Evolutionary conservation across 2,797 vertebrate species (phyloP).

Genomic region (Sebastes vulpes): DNA sequence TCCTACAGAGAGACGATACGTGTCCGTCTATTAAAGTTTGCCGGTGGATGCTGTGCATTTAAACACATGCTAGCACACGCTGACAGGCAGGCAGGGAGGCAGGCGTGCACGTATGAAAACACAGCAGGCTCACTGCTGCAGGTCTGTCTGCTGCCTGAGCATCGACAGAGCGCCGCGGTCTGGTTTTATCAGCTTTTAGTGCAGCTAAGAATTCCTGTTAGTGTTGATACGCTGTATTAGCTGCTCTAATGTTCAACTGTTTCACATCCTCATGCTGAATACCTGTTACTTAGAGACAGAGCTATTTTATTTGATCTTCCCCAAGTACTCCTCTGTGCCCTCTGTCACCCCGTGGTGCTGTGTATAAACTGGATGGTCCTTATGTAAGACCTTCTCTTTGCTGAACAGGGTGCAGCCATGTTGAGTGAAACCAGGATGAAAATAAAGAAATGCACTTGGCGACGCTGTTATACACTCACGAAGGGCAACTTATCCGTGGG

Average conservation of each 20-base stretch:
- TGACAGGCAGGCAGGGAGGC: slow-evolving; percentile 7
- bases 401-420: neutral
- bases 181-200: slow-evolving; percentile 25
- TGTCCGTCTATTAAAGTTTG: slow-evolving; percentile 16
- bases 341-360: neutral
- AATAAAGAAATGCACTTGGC: neutral
- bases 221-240: slow-evolving; percentile 33
- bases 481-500: neutral
- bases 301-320: neutral
- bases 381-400: neutral
- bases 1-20: slow-evolving; percentile 2
- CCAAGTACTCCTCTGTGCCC: neutral
- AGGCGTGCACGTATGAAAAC: slow-evolving; percentile 6
- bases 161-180: neutral
- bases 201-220: slow-evolving; percentile 3
- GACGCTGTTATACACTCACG: neutral
- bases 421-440: neutral
- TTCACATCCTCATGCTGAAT: slow-evolving; percentile 11
- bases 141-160: slow-evolving; percentile 19
- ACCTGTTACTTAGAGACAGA: neutral
- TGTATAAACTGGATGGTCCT: neutral
- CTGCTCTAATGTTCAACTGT: neutral
- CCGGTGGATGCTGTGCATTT: slow-evolving; percentile 34
- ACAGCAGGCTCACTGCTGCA: slow-evolving; percentile 14
- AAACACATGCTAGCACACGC: slow-evolving; percentile 33